Percentiles rank a stretch among this genome's conserved stretches.
These are phyloP conservation scores for Biston stratarius DNA, from an alignment of 2,888 invertebrate species.

Conservation along the genomic window DNA sequence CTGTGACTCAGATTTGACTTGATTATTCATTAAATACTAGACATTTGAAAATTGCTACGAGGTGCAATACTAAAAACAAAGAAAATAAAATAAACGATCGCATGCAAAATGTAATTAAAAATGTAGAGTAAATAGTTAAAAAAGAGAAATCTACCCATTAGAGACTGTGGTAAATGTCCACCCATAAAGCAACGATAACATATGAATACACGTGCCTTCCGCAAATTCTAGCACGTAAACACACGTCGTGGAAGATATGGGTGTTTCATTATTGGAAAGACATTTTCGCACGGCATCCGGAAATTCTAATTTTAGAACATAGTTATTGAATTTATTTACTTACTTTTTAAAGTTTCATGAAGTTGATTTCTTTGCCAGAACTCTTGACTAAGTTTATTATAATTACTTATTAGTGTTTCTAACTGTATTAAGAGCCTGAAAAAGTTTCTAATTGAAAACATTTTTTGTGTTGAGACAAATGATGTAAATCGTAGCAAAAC, in stretches of 20 bases:
- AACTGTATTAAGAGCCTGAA: no score
- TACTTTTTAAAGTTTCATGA: not conserved
- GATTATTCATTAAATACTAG: no score
- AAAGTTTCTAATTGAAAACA: no score
- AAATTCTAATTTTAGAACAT: slow-evolving; percentile 24
- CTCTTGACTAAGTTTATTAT: no score
- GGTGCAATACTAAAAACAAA: no score
- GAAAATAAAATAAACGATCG: no score
- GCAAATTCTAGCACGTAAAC: slow-evolving; percentile 51
- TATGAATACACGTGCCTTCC: slow-evolving; percentile 40
- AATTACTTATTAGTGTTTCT: no score
- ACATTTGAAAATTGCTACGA: no score
- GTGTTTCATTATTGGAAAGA: slow-evolving; percentile 61
- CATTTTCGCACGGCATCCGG: slow-evolving; percentile 47
- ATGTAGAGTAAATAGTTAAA: no score
- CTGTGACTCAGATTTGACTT: not conserved
- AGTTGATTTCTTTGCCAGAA: not conserved
- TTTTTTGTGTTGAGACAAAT: no score
- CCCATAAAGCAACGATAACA: slow-evolving; percentile 29
- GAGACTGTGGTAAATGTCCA: slow-evolving; percentile 24
- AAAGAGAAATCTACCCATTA: slow-evolving; percentile 17
- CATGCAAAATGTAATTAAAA: no score
- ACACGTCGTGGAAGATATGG: slow-evolving; percentile 46
- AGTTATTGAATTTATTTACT: not conserved
- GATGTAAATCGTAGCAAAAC: no score